Percentiles rank a stretch among this genome's conserved stretches.
Evolutionary conservation across 2,888 invertebrate genomes (phyloP).

Genomic region (Ceramica pisi): DNA sequence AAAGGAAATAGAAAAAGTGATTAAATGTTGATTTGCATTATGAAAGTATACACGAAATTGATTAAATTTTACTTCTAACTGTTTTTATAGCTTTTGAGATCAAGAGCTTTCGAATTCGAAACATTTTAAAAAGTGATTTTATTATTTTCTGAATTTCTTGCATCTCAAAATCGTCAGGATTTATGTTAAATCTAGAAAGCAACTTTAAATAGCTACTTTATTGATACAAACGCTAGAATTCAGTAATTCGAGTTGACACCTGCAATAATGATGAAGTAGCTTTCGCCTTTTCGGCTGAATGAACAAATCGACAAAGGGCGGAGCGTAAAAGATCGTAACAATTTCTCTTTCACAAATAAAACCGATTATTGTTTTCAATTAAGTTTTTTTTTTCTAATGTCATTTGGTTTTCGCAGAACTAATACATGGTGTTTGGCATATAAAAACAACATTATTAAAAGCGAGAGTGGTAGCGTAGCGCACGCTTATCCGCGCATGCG

Average conservation of each 20-base stretch:
- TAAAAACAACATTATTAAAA: constrained; percentile 31
- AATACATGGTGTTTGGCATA: constrained; percentile 15
- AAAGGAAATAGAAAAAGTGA: constrained; percentile 16
- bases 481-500: constrained; percentile 31
- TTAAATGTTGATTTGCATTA: constrained; percentile 27
- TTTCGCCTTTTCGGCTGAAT: constrained; percentile 23
- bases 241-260: neutral
- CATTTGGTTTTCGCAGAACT: neutral
- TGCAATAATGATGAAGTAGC: neutral
- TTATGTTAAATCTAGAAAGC: constrained; percentile 27
- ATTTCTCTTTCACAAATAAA: constrained; percentile 20
- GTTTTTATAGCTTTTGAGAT: constrained; percentile 20
- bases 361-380: neutral
- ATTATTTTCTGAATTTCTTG: constrained; percentile 23
- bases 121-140: constrained; percentile 14
- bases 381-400: neutral
- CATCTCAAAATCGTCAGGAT: neutral
- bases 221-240: neutral
- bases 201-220: neutral
- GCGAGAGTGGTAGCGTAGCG: constrained; percentile 22
- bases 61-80: constrained; percentile 25
- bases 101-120: constrained; percentile 44
- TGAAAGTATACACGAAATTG: constrained; percentile 26
- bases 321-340: constrained; percentile 18
- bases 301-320: constrained; percentile 40